These are phyloP conservation scores for Mobula birostris DNA, from an alignment of 2,113 vertebrate genomes.

Conservation along the genomic window DNA sequence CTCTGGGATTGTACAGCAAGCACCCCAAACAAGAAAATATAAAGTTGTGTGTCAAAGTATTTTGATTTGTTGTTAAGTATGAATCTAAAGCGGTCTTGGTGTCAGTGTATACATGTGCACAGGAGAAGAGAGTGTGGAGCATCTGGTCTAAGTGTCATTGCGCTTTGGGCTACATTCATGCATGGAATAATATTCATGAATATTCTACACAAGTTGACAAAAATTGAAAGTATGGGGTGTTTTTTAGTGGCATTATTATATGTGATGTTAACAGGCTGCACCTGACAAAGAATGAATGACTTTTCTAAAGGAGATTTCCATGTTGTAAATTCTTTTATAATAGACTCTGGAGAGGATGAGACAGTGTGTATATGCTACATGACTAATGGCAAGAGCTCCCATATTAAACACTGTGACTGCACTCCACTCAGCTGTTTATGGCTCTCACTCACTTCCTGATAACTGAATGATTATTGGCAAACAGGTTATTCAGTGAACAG, in stretches of 20 bases:
- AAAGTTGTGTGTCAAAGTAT: neutral
- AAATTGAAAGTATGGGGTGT: neutral
- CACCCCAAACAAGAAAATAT: neutral
- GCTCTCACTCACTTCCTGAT: constrained; percentile 35
- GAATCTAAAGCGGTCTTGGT: neutral
- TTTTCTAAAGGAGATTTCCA: constrained; percentile 19
- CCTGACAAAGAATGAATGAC: constrained; percentile 31
- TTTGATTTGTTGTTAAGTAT: neutral
- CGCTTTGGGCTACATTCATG: constrained; percentile 10
- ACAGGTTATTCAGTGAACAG: constrained; percentile 38
- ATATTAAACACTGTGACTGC: constrained; percentile 27
- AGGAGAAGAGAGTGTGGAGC: neutral
- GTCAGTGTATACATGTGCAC: neutral
- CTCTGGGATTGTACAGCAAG: neutral
- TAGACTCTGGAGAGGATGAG: constrained; percentile 12
- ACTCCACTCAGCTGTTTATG: constrained; percentile 35
- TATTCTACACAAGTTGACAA: neutral
- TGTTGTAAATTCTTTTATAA: constrained; percentile 31
- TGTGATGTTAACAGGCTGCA: constrained; percentile 11
- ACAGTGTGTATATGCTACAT: constrained; percentile 19
- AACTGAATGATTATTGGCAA: constrained; percentile 38
- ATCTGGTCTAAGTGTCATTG: constrained; percentile 1
- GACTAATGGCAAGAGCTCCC: constrained; percentile 20
- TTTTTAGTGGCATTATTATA: neutral
- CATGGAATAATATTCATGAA: constrained; percentile 4